Evolutionary conservation across 2,888 invertebrate genomes (phyloP), one percentile per base, ranked within the genome.

Genomic region (Chrysopilus asiliformis): DNA sequence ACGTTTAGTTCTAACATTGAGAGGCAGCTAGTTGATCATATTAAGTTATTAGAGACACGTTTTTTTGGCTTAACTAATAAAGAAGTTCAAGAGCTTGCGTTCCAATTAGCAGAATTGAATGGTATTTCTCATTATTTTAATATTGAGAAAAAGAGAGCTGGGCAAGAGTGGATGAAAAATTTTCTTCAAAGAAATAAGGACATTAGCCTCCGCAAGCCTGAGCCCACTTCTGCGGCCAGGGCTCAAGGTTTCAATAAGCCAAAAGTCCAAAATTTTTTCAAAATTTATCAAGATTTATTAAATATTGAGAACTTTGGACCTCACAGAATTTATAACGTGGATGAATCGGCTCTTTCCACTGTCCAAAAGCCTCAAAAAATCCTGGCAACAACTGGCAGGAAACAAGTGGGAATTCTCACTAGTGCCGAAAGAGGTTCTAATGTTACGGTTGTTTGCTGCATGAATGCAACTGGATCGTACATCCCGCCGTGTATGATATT

Each of bases 311-410:
- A 3, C n/a, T 31, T 17, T 31, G 6, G 17, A 14, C 18, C 18
- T n/a, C 12, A 17, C 20, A 12, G 8, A 29, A 55, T 62, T 31
- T 60, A 52, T 38, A 60, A 60, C 43, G 39, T 56, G 18, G 60
- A 63, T 46, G 60, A 66, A 47, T 55, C 58, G 16, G 57, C 53
- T 1, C 40, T 61, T 4, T 53, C 57, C 15, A 65, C 60, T 4
- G 62, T 64, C 2, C 59, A 59, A 34, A 55, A 48, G 38, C 50
- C 55, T n/a, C 40, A 47, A 16, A 55, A 53, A 45, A 49, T 59
- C 35, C 38, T 58, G 40, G 53, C 58, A 22, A 34, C 43, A 22
- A 60, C 49, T 40, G 58, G 59, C 4, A 41, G 49, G 20, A 64
- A 61, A 35, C 59, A 63, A 48, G 31, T 17, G n/a, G n/a, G n/a